Conservation (phyloP, 2,797 vertebrate genomes). For the Pseudopleuronectes americanus region DNA sequence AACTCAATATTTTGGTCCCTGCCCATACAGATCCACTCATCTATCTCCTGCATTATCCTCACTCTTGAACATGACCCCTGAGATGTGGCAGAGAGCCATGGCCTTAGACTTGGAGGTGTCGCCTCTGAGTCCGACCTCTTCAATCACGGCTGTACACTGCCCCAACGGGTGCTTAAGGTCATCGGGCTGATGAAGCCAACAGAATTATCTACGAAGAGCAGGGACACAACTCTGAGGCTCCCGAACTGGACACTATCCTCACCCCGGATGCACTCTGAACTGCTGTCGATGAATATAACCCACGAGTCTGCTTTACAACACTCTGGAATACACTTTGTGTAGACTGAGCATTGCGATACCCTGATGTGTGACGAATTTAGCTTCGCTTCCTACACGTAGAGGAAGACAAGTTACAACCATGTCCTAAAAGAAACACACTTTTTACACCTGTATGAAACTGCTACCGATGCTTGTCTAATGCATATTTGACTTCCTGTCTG, state of each 20-base stretch:
- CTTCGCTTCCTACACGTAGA: slow-evolving; percentile 24
- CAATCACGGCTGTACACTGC: background rate
- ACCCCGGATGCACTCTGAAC: too few species aligned
- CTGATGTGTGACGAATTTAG: slow-evolving; percentile 22
- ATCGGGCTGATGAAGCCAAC: too few species aligned
- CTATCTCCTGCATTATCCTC: background rate
- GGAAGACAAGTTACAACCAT: slow-evolving; percentile 26
- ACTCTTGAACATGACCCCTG: background rate
- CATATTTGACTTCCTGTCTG: slow-evolving; percentile 49
- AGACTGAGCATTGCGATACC: too few species aligned
- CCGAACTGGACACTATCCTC: background rate
- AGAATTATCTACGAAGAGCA: background rate
- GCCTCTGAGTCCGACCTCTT: background rate
- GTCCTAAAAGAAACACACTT: slow-evolving; percentile 4
- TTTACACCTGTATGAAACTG: slow-evolving; percentile 50
- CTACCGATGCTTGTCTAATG: slow-evolving; percentile 42
- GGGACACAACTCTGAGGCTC: background rate
- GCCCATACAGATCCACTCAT: background rate
- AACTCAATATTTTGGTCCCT: background rate
- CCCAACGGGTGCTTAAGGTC: background rate
- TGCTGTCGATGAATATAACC: too few species aligned
- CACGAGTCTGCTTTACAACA: too few species aligned
- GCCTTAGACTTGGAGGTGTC: background rate
- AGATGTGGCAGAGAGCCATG: background rate
- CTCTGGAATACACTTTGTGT: too few species aligned